Percentiles rank a stretch among this genome's conserved stretches.
Conservation (phyloP, 2,113 vertebrate species). For the Amphilophus citrinellus region DNA sequence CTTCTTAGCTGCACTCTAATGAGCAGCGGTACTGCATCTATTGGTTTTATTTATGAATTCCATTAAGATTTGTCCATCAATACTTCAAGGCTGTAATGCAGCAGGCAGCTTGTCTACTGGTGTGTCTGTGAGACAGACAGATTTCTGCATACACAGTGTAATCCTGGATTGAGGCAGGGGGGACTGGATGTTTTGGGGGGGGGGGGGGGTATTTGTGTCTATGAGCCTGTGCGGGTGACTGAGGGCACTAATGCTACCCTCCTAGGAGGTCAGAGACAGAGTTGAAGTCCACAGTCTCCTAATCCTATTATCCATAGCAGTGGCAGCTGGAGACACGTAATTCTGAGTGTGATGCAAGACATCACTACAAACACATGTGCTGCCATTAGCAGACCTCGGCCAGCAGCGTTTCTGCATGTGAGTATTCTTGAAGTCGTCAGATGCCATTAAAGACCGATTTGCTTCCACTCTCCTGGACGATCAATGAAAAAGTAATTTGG, state of each 20-base stretch:
- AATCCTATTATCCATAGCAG: constrained; percentile 68
- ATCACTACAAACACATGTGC: constrained; percentile 13
- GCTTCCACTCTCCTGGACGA: constrained; percentile 37
- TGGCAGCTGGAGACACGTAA: constrained; percentile 56
- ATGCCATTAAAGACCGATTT: constrained; percentile 46
- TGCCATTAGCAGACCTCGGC: not conserved
- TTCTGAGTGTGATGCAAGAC: constrained; percentile 14
- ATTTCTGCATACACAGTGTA: constrained; percentile 52
- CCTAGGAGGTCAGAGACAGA: constrained; percentile 48
- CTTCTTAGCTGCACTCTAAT: not conserved
- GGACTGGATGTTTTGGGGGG: constrained; percentile 20
- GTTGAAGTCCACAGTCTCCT: constrained; percentile 46
- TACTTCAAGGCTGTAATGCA: not conserved
- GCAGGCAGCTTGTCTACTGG: constrained; percentile 24
- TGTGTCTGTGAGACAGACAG: constrained; percentile 43
- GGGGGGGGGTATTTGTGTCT: not conserved
- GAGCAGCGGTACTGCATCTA: not conserved
- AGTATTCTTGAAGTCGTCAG: constrained; percentile 10
- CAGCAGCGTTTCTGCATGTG: not conserved
- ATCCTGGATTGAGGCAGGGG: constrained; percentile 54
- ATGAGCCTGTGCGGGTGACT: constrained; percentile 5
- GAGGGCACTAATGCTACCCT: constrained; percentile 44
- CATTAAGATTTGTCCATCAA: not conserved
- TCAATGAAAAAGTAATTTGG: constrained; percentile 74
- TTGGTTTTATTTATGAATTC: constrained; percentile 12